Evolutionary conservation across 2,888 invertebrate species (phyloP).

Genomic region (Protophormia terraenovae): DNA sequence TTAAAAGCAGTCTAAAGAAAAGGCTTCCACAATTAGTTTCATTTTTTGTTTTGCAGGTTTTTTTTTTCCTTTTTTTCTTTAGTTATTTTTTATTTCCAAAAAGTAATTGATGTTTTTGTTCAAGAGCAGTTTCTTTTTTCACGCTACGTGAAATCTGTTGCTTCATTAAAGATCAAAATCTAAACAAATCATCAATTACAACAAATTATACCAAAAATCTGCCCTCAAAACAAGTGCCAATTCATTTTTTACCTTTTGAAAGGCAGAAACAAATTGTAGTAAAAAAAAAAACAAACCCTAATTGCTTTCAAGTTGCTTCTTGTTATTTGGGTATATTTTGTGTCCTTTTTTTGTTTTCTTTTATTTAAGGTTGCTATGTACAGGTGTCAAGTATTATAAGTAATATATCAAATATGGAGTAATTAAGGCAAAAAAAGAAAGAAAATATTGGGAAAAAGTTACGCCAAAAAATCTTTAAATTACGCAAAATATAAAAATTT

Average conservation of each 20-base stretch:
- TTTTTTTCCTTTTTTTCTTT: conserved; percentile 2
- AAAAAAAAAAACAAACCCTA: not conserved
- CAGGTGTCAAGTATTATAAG: not conserved
- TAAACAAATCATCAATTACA: conserved; percentile 69
- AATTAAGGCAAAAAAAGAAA: not conserved
- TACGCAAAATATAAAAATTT: no score
- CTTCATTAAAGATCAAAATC: conserved; percentile 59
- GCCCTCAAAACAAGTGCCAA: conserved; percentile 46
- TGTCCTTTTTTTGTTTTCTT: not conserved
- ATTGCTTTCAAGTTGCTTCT: conserved; percentile 23
- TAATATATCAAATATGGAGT: not conserved
- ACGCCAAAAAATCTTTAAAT: no score
- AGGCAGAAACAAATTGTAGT: not conserved
- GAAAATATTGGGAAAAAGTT: no score
- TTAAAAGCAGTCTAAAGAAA: not conserved
- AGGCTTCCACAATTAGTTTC: conserved; percentile 27
- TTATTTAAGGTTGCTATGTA: not conserved
- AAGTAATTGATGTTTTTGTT: conserved; percentile 10
- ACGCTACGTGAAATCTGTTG: conserved; percentile 55
- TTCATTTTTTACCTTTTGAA: conserved; percentile 12
- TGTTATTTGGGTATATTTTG: not conserved
- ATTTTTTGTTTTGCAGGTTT: not conserved
- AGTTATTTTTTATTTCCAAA: not conserved
- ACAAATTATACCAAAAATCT: conserved; percentile 54
- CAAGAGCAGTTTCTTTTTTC: not conserved